Evolutionary conservation across 2,888 invertebrate species (phyloP), one percentile per base, ranked within the genome.

Genomic region (Amphipyra berbera): DNA sequence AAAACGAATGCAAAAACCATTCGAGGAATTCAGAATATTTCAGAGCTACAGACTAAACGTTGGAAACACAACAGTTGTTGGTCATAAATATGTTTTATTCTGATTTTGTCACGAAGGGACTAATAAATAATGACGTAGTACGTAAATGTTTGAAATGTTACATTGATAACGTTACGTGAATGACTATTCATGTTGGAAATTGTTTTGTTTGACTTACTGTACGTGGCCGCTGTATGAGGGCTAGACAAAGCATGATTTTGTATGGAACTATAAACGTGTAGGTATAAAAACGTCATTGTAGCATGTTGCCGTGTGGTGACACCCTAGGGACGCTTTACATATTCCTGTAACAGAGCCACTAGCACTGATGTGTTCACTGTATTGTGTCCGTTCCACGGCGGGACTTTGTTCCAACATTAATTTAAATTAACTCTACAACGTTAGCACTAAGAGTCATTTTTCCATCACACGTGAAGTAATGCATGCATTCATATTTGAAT

Each of bases 251-350:
- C 58, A 67, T 61, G 61, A 48, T 69, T 73, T 74, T 76, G 57
- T 65, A 58, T 67, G 55, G 61, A 65, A 62, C 61, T 73, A 73
- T 69, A 74, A 75, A 38, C 72, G 38, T 41, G 71, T 67, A 73
- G 68, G 61, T 76, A 79, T 80, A 80, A 82, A 83, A 83, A 78
- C 75, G 72, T 72, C 69, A 82, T 73, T 82, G 82, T 82, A 53
- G 56, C 70, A 52, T 71, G 76, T 69, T 71, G 65, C 61, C 58
- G 72, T 70, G 68, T 75, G 68, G 74, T 74, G 70, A 77, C 82
- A 78, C 84, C 79, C 84, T 69, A 65, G 82, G 82, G 85, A 82
- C 81, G 76, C 73, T 70, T 76, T 68, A 68, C 80, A 80, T 80
- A 80, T 75, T 71, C 64, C 79, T 73, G 79, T 81, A 82, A 80